These are phyloP conservation scores for Pimpla rufipes DNA, from an alignment of 2,888 invertebrate species.

Conservation along the genomic window DNA sequence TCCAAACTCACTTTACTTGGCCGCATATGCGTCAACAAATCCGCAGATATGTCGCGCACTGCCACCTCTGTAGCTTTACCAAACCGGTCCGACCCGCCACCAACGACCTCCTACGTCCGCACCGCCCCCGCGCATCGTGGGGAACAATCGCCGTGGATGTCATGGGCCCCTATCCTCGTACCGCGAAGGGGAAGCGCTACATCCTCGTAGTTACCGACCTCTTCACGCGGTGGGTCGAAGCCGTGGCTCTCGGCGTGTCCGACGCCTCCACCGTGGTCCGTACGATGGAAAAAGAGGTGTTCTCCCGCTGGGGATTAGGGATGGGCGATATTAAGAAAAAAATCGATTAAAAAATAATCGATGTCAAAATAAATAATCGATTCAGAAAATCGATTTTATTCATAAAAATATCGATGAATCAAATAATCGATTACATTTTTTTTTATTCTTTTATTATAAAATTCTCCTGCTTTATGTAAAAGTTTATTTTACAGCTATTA, in stretches of 20 bases:
- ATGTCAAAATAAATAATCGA: no score
- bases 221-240: constrained; percentile 25
- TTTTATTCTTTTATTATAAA: no score
- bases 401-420: not conserved
- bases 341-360: no score
- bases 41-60: not conserved
- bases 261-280: not conserved
- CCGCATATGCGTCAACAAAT: not conserved
- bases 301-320: not conserved
- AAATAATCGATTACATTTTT: not conserved
- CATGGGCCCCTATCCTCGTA: constrained; percentile 14
- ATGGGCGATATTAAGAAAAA: no score
- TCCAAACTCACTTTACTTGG: not conserved
- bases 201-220: constrained; percentile 28
- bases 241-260: not conserved
- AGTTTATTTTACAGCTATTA: not conserved
- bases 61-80: constrained; percentile 1
- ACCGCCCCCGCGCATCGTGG: not conserved
- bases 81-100: not conserved
- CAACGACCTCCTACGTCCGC: not conserved
- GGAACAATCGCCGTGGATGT: constrained; percentile 1
- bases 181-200: not conserved
- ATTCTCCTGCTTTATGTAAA: no score
- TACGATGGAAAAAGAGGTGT: not conserved
- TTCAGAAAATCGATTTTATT: not conserved